phyloP scores from a whole-genome alignment of 2,113 vertebrate genomes.

The Malurus cyaneus region DNA sequence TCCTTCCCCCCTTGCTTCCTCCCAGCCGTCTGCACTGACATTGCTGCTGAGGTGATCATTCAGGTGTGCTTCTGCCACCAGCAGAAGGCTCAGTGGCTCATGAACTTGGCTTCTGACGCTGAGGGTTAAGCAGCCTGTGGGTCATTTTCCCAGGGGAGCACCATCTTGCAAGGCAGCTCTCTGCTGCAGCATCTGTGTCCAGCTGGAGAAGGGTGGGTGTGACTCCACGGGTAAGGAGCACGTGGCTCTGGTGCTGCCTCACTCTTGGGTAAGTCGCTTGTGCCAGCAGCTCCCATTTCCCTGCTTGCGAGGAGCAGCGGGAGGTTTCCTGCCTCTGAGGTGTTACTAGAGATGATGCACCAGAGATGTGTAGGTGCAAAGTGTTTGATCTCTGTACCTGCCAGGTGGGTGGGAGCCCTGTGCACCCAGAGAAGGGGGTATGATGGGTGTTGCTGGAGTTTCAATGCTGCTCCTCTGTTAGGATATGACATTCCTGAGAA shows the following conservation, averaged over 20 bases:
- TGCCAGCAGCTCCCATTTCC: background rate
- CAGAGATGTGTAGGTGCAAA: background rate
- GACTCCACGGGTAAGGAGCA: background rate
- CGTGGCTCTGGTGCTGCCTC: background rate
- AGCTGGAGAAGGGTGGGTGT: background rate
- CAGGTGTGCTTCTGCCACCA: background rate
- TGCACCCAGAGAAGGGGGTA: background rate
- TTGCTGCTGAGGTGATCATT: background rate
- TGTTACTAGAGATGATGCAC: conserved; percentile 5
- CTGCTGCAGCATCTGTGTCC: background rate
- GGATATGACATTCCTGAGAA: background rate
- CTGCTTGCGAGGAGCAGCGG: background rate
- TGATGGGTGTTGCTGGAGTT: rapidly evolving
- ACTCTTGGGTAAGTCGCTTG: background rate
- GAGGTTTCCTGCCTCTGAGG: background rate
- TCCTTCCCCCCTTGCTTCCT: background rate
- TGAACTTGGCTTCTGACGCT: background rate
- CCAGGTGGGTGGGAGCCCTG: background rate
- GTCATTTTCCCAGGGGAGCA: background rate
- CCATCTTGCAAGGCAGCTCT: background rate
- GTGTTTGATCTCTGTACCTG: background rate
- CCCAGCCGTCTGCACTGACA: background rate
- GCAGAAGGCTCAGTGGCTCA: background rate
- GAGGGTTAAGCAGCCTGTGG: background rate
- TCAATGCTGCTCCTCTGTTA: background rate